Conservation (phyloP, 1,140 invertebrate genomes). For the Drosophila lini region DNA sequence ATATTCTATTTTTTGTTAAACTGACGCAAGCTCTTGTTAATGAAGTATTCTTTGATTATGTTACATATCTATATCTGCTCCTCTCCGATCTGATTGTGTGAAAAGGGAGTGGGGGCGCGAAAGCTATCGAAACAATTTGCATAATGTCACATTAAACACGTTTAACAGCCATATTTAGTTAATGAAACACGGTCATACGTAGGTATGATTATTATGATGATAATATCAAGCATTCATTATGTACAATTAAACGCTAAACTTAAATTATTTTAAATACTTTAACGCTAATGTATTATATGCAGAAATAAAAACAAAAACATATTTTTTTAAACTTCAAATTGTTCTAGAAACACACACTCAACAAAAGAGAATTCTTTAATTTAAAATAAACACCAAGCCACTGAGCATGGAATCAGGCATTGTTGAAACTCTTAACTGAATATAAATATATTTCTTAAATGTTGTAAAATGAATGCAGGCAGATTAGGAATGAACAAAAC, state of each 20-base stretch:
- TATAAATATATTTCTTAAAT: conserved; percentile 30
- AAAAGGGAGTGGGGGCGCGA: conserved; percentile 15
- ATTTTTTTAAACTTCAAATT: conserved; percentile 17
- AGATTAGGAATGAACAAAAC: conserved; percentile 42
- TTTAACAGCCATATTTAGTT: conserved; percentile 82
- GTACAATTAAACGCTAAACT: conserved; percentile 68
- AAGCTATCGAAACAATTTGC: conserved; percentile 20
- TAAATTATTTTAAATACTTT: conserved; percentile 65
- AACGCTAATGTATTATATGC: conserved; percentile 72
- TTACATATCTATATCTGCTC: conserved; percentile 36
- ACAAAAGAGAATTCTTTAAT: conserved; percentile 69
- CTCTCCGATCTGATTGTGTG: conserved; percentile 30
- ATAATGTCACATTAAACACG: conserved; percentile 48
- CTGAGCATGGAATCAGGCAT: not conserved
- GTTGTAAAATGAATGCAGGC: conserved; percentile 22
- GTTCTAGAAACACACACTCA: conserved; percentile 8
- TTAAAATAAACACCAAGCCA: conserved; percentile 55
- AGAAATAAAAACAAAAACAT: conserved; percentile 48
- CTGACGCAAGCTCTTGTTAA: conserved; percentile 74
- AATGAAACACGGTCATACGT: conserved; percentile 53
- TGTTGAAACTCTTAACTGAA: conserved; percentile 29
- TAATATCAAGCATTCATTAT: conserved; percentile 70
- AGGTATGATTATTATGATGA: conserved; percentile 39
- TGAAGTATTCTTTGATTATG: conserved; percentile 74
- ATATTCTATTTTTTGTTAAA: conserved; percentile 65